Conservation (phyloP, 2,113 vertebrate genomes). For the Catagonus wagneri region DNA sequence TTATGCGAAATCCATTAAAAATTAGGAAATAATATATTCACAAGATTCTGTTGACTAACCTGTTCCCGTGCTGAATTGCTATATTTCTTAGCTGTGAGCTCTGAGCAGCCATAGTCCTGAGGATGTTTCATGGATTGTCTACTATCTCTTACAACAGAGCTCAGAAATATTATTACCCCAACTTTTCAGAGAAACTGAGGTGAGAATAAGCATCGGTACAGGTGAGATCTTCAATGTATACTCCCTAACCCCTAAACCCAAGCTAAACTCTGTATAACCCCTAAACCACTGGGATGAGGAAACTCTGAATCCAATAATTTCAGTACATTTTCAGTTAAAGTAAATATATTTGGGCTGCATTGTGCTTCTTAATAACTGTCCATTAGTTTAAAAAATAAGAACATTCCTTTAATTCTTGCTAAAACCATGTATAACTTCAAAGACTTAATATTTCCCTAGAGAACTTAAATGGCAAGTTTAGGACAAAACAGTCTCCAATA, state of each 20-base stretch:
- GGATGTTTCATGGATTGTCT: not conserved
- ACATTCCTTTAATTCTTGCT: constrained; percentile 42
- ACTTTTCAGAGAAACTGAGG: not conserved
- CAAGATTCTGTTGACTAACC: not conserved
- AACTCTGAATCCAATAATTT: constrained; percentile 26
- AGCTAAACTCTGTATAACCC: not conserved
- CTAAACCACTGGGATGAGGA: not conserved
- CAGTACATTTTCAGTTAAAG: not conserved
- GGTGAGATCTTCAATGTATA: not conserved
- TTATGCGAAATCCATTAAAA: not conserved
- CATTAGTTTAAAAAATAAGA: constrained; percentile 42
- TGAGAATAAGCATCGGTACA: not conserved
- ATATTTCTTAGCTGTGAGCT: not conserved
- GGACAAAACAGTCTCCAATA: constrained; percentile 11
- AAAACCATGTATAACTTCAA: not conserved
- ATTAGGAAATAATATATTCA: not conserved
- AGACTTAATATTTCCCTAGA: constrained; percentile 44
- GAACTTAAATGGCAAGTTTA: constrained; percentile 24
- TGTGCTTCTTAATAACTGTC: not conserved
- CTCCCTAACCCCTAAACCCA: not conserved
- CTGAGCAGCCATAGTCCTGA: not conserved
- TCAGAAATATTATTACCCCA: not conserved
- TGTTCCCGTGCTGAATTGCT: not conserved
- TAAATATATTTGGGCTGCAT: constrained; percentile 19
- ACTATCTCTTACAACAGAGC: not conserved